Evolutionary conservation across 2,888 invertebrate genomes (phyloP).

Genomic region (Sipha maydis): DNA sequence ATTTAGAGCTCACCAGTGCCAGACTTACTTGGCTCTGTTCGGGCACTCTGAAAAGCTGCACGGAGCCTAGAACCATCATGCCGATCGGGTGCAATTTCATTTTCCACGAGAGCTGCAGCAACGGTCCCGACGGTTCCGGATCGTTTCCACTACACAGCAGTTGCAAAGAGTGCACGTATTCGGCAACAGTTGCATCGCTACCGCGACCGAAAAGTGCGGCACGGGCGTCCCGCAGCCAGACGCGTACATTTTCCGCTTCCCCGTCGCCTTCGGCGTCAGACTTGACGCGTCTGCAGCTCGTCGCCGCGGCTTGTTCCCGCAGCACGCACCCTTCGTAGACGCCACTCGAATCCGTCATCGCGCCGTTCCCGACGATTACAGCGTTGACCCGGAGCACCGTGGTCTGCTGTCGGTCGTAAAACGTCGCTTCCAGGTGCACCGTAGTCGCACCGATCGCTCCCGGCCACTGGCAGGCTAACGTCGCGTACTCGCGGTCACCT

Average conservation of each 20-base stretch:
- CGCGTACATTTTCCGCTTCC: neutral
- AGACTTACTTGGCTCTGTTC: neutral
- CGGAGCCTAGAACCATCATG: neutral
- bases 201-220: neutral
- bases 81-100: neutral
- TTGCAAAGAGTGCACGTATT: neutral
- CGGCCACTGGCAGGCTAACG: neutral
- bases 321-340: neutral
- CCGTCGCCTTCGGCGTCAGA: neutral
- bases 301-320: neutral
- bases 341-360: neutral
- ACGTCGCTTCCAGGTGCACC: neutral
- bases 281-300: neutral
- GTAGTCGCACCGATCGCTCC: neutral
- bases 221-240: neutral
- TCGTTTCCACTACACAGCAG: neutral
- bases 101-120: slow-evolving; percentile 4
- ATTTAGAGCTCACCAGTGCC: neutral
- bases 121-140: neutral
- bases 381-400: neutral
- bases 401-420: neutral
- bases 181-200: too few species aligned
- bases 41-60: neutral
- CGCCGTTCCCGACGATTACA: neutral
- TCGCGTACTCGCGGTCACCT: neutral